These are phyloP conservation scores for Amphimallon solstitiale DNA, from an alignment of 2,888 invertebrate genomes.

Conservation along the genomic window DNA sequence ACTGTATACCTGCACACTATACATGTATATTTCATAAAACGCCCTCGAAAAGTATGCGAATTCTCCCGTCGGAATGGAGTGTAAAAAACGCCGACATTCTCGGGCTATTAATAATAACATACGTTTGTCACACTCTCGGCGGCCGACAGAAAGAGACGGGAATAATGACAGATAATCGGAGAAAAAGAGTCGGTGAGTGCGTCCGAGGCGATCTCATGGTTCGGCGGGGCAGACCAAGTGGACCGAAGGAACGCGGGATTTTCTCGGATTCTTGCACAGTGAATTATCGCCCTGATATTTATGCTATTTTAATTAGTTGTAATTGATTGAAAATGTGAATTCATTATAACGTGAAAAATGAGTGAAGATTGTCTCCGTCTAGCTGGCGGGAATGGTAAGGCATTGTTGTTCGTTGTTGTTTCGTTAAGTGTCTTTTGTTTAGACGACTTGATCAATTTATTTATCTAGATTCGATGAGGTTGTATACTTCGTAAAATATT, in stretches of 20 bases:
- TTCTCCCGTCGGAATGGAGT: conserved; percentile 40
- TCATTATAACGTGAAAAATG: conserved; percentile 18
- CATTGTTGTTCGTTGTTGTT: neutral
- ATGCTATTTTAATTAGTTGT: conserved; percentile 32
- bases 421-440: too few species aligned
- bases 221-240: neutral
- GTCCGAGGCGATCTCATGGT: neutral
- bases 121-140: conserved; percentile 30
- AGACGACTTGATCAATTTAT: too few species aligned
- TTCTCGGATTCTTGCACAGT: conserved; percentile 24
- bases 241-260: conserved; percentile 18
- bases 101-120: conserved; percentile 38
- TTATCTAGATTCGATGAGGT: too few species aligned
- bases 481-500: too few species aligned
- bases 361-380: neutral
- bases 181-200: conserved; percentile 1
- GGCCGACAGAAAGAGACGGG: conserved; percentile 16
- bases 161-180: neutral
- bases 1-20: conserved; percentile 2
- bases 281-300: conserved; percentile 29
- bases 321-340: conserved; percentile 27
- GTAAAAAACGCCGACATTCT: conserved; percentile 41
- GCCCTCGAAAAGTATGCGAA: conserved; percentile 45
- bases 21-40: conserved; percentile 38
- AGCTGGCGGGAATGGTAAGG: neutral